Evolutionary conservation across 2,888 invertebrate species (phyloP), one percentile per base, ranked within the genome.

Genomic region (Eristalis arbustorum): DNA sequence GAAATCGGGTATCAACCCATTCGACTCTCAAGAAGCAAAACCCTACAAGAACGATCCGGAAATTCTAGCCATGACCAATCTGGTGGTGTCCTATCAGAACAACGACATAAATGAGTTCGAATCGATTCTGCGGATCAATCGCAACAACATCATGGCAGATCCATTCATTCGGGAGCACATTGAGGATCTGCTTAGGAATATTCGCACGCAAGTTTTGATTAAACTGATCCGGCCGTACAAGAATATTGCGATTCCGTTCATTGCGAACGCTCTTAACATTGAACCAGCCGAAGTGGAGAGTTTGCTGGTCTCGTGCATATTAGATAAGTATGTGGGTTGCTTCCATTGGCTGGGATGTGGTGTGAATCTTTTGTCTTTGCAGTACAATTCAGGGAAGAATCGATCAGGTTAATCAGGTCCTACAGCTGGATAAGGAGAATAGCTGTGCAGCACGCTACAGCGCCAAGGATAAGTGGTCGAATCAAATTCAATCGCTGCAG

Each of bases 21-120:
- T 99, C 93, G 99, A 99, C 93, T 99, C 99, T 0, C 99, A 99
- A 94, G 99, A 99, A 94, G 99, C 99, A 0, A 99, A 99, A 92
- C 99, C 99, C 0, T 99, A 99, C 92, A 99, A 99, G 93, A 99
- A 99, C 92, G 99, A 99, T 94, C 98, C 99, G 0, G 99, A 99
- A 93, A 99, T 99, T 90, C 94, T 99, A 89, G 99, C 99, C 18
- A 99, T 99, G 99, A 99, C 99, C 6, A 98, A 99, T 93, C 94
- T 99, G 90, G 99, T 99, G 77, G 97, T 95, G 92, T 97, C 98
- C 18, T 99, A 99, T 93, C 99, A 99, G 93, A 98, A 98, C 93
- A 98, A 99, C 93, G 99, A 99, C 92, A 99, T 99, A 88, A 98
- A 97, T 92, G 98, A 98, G 90, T 99, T 99, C 93, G 99, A 99